These are phyloP conservation scores for Leucophora obtusa DNA, from an alignment of 2,888 invertebrate species.

Conservation along the genomic window DNA sequence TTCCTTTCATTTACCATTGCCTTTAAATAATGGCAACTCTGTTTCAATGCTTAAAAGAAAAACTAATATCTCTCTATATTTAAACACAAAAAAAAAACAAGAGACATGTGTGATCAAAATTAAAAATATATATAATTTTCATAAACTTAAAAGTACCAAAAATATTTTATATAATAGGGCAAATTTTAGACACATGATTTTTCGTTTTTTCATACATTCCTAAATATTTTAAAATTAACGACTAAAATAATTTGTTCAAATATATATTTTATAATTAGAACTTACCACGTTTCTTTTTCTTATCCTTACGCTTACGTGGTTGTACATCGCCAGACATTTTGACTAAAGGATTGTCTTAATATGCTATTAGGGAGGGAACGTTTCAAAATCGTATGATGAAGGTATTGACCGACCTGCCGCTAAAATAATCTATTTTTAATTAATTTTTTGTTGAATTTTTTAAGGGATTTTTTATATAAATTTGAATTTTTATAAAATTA, in stretches of 20 bases:
- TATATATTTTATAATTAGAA: slow-evolving; percentile 21
- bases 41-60: slow-evolving; percentile 8
- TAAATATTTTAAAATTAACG: slow-evolving; percentile 11
- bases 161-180: slow-evolving; percentile 76
- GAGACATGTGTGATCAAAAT: slow-evolving; percentile 47
- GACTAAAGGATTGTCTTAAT: slow-evolving; percentile 10
- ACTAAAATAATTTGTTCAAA: slow-evolving; percentile 23
- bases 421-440: slow-evolving; percentile 55
- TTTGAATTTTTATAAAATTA: background rate
- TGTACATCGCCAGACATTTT: slow-evolving; percentile 93
- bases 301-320: slow-evolving; percentile 91
- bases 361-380: background rate
- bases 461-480: slow-evolving; percentile 30
- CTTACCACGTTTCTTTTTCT: slow-evolving; percentile 86
- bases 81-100: slow-evolving; percentile 30
- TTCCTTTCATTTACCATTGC: background rate
- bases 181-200: slow-evolving; percentile 57
- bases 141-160: slow-evolving; percentile 63
- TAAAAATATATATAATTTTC: slow-evolving; percentile 57
- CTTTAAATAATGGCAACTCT: slow-evolving; percentile 9
- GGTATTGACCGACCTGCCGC: slow-evolving; percentile 25
- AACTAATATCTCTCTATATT: slow-evolving; percentile 2
- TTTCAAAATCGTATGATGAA: background rate
- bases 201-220: background rate
- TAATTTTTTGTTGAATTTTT: slow-evolving; percentile 29